Base-by-base conservation (phyloP, 1,140 invertebrate species). In the Muscidifurax raptorellus region DNA sequence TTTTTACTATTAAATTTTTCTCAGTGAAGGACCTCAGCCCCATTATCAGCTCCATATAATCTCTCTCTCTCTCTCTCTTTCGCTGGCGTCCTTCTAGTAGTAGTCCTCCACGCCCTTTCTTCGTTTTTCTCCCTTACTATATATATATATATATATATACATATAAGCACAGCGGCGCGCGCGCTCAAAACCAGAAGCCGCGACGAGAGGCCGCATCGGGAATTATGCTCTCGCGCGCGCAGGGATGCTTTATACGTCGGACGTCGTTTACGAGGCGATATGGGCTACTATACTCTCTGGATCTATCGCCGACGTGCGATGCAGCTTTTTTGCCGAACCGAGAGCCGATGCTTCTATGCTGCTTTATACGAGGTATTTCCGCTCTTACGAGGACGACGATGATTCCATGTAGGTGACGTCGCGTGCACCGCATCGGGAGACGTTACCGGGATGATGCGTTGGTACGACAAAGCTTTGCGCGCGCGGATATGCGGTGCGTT, bases 11-110 rank as follows among this genome's bases (percentile, higher is more conserved):
- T n/a, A n/a, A n/a, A n/a, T n/a, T n/a, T n/a, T n/a, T n/a, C n/a
- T n/a, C n/a, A n/a, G n/a, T n/a, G n/a, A n/a, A 90, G 86, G 90
- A 91, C 88, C 88, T 87, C 83, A 75, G 80, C 77, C 10, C 78
- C 87, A 86, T 88, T 89, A 92, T 92, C 92, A 91, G 90, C 91
- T 91, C 87, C 88, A 88, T 91, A 92, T 91, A 92, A 92, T 92
- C 90, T 91, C 74, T n/a, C n/a, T 71, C 25, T 78, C 83, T 74
- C 32, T 30, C 36, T 59, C 13, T 22, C 27, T 59, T n/a, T n/a
- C n/a, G n/a, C n/a, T n/a, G n/a, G n/a, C n/a, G n/a, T n/a, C n/a
- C n/a, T n/a, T n/a, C 7, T 47, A 47, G 7, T 13, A 47, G 44
- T 47, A 64, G 40, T 77, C 78, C 44, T 15, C 71, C 27, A 18